Evolutionary conservation across 2,797 vertebrate species (phyloP), one percentile per base, ranked within the genome.

Genomic region (Gadopsis bispinosus): DNA sequence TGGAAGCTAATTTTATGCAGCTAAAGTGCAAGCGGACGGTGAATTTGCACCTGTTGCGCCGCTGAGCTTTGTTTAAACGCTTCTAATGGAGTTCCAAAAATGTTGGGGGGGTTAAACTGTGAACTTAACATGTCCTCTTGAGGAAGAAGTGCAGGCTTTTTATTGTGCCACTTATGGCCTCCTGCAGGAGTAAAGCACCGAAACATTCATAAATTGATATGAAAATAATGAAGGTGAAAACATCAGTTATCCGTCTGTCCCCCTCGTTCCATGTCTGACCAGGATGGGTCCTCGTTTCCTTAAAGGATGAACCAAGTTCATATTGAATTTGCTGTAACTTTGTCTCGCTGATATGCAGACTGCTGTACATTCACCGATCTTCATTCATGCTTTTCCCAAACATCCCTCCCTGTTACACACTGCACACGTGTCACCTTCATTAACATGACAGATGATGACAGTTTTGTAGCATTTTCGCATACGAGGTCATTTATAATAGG

Each of bases 1-100:
- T 56, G 37, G 33, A 70, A 19, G 16, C 12, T 20, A 9, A 56
- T 80, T 56, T 78, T 48, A 79, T 53, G 37, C 70, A 78, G 58
- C 75, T 72, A 26, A 41, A 0, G 29, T 65, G 63, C 12, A 48
- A 79, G 77, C 0, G 3, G 16, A 72, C 61, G 31, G 43, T 82
- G 69, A 80, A 84, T 77, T 77, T 29, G 66, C 45, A 60, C 13
- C 12, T 1, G n/a, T 16, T n/a, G 17, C 39, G 12, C 69, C 41
- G 41, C 58, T 79, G 55, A 66, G 10, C 13, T 69, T 54, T 48
- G 2, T 37, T 14, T 14, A 29, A 16, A 50, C n/a, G 61, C 17
- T 61, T 64, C 0, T 19, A n/a, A 0, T n/a, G 20, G 13, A 37
- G 12, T 35, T 53, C 26, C 5, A 17, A 48, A 26, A 26, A 26